phyloP scores from a whole-genome alignment of 2,888 invertebrate species.

The Junonia oenone region DNA sequence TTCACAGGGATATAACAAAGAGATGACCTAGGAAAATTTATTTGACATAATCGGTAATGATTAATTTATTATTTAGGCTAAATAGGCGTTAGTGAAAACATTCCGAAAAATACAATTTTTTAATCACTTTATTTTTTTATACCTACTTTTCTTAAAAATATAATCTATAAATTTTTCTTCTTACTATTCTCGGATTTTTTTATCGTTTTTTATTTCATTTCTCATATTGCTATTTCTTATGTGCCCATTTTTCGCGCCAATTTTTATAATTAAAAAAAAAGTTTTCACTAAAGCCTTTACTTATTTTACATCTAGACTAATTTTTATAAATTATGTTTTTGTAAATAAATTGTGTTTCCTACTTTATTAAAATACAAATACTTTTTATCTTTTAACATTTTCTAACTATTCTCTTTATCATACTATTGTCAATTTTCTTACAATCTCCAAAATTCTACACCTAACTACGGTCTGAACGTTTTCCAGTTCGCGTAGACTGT shows the following conservation, averaged over 20 bases:
- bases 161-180: too few relatives aligned
- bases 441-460: too few relatives aligned
- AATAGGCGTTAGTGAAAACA: not conserved
- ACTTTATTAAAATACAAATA: not conserved
- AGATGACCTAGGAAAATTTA: not conserved
- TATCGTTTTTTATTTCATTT: too few relatives aligned
- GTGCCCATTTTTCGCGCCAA: too few relatives aligned
- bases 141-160: too few relatives aligned
- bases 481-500: too few relatives aligned
- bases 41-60: not conserved
- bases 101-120: not conserved
- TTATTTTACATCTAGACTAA: not conserved
- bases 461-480: not conserved
- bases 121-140: not conserved
- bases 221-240: too few relatives aligned
- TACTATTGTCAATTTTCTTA: too few relatives aligned
- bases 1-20: not conserved
- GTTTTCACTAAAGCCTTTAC: not conserved
- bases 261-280: too few relatives aligned
- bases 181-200: too few relatives aligned
- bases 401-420: not conserved
- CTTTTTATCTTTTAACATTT: too few relatives aligned
- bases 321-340: not conserved
- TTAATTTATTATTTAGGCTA: not conserved
- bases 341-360: not conserved